Base-by-base conservation (phyloP, 2,888 invertebrate species). In the Sceliomorpha sp. region DNA sequence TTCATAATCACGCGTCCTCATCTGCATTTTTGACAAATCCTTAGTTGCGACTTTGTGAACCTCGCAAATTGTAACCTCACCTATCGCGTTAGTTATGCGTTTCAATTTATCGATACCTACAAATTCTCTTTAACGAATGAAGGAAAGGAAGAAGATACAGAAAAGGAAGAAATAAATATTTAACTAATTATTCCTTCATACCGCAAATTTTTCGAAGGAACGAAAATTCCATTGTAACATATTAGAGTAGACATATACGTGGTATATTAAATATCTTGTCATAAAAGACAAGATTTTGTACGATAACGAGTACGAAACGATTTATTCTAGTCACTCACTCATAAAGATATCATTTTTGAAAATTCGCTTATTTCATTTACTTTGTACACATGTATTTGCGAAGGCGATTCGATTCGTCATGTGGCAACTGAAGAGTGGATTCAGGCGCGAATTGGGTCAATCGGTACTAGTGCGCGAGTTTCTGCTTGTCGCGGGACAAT, bases 171-270 rank as follows among this genome's bases (percentile, higher is more conserved):
- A 42, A 62, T 40, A 63, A 68, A 56, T 44, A 67, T 47, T 47
- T 40, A 68, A 70, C 45, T 58, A 67, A 51, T 56, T 37, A 71
- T 58, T 70, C 68, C 70, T 72, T 73, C 72, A 71, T 69, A 70
- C 63, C 64, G 73, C 73, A 68, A 60, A 67, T 60, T 73, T 69
- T 69, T 58, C 45, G 47, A 50, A 53, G 37, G 53, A 72, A 73
- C 58, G 63, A 73, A 42, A 64, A 71, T 78, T 76, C 68, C 72
- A 77, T 73, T 82, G 81, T 80, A 81, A 81, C 72, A 81, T 81
- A 79, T 58, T 82, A 81, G 77, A 64, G 60, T 79, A 69, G 48
- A 56, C 24, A 36, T 36, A 39, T 31, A 10, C 14, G 44, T 42
- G 42, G 39, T 45, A 10, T 47, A 55, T 44, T 45, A 56, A 29